Base-by-base conservation (phyloP, 2,888 invertebrate species). In the Lasioglossum leucozonium region DNA sequence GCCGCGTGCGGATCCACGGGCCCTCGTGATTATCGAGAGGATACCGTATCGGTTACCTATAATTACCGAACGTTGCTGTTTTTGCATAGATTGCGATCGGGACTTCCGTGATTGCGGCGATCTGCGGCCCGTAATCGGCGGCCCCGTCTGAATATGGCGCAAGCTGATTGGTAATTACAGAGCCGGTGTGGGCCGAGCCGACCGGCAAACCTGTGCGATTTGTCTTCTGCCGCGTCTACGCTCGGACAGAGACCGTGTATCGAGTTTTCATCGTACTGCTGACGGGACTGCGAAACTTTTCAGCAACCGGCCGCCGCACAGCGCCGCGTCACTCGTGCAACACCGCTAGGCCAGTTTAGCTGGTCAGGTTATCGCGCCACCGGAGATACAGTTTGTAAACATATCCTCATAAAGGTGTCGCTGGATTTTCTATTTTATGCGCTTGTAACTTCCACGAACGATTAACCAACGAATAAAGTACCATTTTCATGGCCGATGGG, bases 41-140 rank as follows among this genome's bases (percentile, higher is more conserved):
- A 67, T 37, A 67, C 47, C 30, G 82, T 82, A 37, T 69, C 58
- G 51, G 72, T 37, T 65, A 69, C 67, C 84, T 69, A 44, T 69
- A 83, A 84, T 84, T 84, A 84, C 77, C 58, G 72, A 72, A 73
- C 84, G 77, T 37, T 34, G 84, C 34, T 18, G 67, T 44, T 83
- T 83, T 73, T 83, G 69, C 83, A 62, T 77, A 69, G 69, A 73
- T 83, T 77, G 73, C 77, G 77, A 77, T 82, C 73, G 58, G 42
- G 79, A 79, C 72, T 80, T 80, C 81, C 72, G 34, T 62, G 81
- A 82, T 82, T 81, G 74, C 81, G 58, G n/a, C 37, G 74, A 30
- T 58, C 79, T 30, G 11, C 44, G 42, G 58, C 58, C 42, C 37
- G 55, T 82, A 74, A 82, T 82, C 69, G 51, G 13, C 30, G 13